Conservation (phyloP, 2,797 vertebrate genomes). For the Chiloscyllium punctatum region DNA sequence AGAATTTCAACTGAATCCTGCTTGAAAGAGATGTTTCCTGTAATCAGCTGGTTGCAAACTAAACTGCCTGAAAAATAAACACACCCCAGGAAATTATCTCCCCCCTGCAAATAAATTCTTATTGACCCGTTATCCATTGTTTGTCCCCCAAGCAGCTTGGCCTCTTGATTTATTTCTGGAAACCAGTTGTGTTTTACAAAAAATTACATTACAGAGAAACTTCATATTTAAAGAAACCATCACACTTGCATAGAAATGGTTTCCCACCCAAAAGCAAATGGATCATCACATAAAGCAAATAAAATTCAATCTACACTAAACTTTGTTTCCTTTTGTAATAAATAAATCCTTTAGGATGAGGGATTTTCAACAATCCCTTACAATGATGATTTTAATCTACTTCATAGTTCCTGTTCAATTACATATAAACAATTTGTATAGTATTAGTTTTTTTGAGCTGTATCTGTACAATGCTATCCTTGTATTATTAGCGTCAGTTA, state of each 20-base stretch:
- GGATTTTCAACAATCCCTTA: background rate
- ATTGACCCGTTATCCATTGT: background rate
- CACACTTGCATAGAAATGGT: no score
- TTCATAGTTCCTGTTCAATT: background rate
- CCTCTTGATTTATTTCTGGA: no score
- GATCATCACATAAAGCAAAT: background rate
- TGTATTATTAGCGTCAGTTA: background rate
- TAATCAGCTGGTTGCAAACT: background rate
- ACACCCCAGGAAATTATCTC: background rate
- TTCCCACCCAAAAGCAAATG: no score
- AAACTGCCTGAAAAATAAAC: background rate
- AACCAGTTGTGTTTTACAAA: no score
- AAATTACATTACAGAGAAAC: no score
- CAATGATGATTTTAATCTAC: background rate
- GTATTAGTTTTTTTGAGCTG: background rate
- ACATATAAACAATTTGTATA: background rate
- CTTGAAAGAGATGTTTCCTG: background rate
- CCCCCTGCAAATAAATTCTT: background rate
- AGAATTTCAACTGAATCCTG: background rate
- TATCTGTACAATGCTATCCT: background rate
- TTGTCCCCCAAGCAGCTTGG: background rate
- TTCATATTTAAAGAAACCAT: no score
- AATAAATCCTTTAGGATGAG: background rate
- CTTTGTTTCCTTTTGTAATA: background rate
- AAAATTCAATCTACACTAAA: background rate